A percentile compares a stretch with the other conserved stretches of the same genome.
phyloP scores from a whole-genome alignment of 1,140 invertebrate species.

The Lucilia sericata region DNA sequence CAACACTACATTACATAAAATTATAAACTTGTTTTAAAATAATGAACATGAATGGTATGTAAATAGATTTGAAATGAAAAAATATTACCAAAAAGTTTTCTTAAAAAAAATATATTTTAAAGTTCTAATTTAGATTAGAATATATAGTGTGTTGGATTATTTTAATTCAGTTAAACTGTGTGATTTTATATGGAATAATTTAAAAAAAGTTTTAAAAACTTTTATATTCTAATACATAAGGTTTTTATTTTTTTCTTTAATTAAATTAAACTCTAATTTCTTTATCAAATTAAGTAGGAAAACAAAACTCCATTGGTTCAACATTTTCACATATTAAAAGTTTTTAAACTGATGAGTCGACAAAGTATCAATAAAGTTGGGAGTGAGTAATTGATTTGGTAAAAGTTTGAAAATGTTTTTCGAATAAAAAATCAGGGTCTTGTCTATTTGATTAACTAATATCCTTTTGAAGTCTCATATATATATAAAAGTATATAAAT shows the following conservation, averaged over 20 bases:
- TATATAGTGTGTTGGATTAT: no score
- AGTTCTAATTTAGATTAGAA: no score
- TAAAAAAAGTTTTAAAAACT: no score
- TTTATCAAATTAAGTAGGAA: not conserved
- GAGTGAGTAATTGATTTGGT: not conserved
- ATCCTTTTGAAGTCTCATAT: not conserved
- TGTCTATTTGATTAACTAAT: not conserved
- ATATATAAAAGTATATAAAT: no score
- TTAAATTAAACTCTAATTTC: not conserved
- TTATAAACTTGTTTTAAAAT: not conserved
- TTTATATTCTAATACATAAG: no score
- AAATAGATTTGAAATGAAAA: not conserved
- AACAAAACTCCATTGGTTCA: not conserved
- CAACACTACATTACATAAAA: no score
- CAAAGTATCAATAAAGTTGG: not conserved
- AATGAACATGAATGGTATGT: not conserved
- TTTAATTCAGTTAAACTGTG: no score
- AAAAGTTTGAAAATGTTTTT: not conserved
- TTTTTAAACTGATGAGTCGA: not conserved
- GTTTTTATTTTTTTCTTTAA: no score
- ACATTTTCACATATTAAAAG: not conserved
- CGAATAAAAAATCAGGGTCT: not conserved
- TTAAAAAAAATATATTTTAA: no score
- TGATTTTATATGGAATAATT: no score
- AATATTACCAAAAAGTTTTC: no score